Conservation (phyloP, 2,113 vertebrate species). For the Hyperoodon ampullatus region DNA sequence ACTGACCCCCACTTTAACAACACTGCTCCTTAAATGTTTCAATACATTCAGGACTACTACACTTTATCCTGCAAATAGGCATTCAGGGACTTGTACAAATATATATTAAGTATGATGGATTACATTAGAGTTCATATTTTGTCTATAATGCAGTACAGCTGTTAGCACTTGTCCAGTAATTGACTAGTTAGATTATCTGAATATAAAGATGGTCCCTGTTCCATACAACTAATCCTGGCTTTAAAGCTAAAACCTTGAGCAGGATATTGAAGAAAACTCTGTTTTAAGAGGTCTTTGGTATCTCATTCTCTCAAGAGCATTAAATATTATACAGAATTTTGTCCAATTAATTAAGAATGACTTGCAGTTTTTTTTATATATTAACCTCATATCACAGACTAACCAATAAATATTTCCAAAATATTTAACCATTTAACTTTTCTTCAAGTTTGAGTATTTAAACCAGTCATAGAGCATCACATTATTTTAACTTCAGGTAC, state of each 20-base stretch:
- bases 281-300: neutral
- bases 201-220: neutral
- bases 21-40: neutral
- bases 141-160: neutral
- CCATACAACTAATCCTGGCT: neutral
- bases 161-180: constrained; percentile 2
- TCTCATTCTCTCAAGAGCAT: neutral
- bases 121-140: neutral
- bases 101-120: neutral
- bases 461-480: neutral
- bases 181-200: neutral
- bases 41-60: neutral
- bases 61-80: neutral
- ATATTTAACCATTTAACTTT: neutral
- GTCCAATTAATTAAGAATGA: neutral
- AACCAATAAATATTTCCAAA: neutral
- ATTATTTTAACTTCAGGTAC: neutral
- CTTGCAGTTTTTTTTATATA: neutral
- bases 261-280: neutral
- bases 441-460: neutral
- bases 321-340: neutral
- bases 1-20: neutral
- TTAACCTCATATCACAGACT: neutral
- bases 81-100: neutral
- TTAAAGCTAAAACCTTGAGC: neutral